Percentiles rank a stretch among this genome's conserved stretches.
Evolutionary conservation across 2,888 invertebrate genomes (phyloP).

Genomic region (Aleiodes leptofemur): DNA sequence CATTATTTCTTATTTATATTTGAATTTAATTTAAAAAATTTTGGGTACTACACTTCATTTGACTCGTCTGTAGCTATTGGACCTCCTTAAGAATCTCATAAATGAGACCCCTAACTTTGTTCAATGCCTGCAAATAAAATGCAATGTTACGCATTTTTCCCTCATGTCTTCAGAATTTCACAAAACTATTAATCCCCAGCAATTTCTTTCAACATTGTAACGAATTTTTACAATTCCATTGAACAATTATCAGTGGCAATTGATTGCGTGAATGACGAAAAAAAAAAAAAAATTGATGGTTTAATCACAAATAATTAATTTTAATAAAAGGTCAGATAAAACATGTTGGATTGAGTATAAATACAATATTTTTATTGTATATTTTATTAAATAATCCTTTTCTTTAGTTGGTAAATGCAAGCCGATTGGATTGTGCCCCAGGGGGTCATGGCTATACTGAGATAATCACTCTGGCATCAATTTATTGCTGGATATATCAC

Average conservation of each 20-base stretch:
- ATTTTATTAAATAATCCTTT: constrained; percentile 23
- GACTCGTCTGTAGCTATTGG: no score
- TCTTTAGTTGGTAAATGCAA: not conserved
- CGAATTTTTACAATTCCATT: not conserved
- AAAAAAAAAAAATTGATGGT: not conserved
- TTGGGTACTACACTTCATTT: no score
- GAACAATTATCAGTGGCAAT: constrained; percentile 4
- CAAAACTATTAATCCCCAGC: not conserved
- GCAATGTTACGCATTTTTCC: no score
- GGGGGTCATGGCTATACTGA: constrained; percentile 14
- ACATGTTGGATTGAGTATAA: not conserved
- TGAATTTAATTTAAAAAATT: no score
- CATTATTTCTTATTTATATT: no score
- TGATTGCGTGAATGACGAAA: not conserved
- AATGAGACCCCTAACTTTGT: no score
- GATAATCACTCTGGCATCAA: constrained; percentile 33
- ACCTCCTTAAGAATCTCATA: no score
- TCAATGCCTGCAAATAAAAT: no score
- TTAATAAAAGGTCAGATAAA: constrained; percentile 19
- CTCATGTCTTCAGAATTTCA: no score
- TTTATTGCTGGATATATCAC: constrained; percentile 51
- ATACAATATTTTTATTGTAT: constrained; percentile 21
- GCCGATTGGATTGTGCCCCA: constrained; percentile 2
- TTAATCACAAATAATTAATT: constrained; percentile 2
- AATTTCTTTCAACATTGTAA: not conserved